phyloP scores from a whole-genome alignment of 1,140 invertebrate genomes.

The Ostrea denselamellosa region DNA sequence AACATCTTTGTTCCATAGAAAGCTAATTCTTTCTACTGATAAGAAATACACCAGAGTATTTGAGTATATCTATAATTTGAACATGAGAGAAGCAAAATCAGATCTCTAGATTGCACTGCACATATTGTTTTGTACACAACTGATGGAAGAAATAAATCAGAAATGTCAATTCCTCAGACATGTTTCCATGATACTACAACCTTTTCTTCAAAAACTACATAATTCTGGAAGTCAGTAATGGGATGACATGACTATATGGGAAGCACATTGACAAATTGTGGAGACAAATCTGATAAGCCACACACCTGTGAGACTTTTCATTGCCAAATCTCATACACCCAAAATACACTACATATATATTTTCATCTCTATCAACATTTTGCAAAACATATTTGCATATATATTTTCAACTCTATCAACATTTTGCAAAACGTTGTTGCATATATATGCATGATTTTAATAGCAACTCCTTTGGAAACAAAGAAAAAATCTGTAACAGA shows the following conservation, averaged over 20 bases:
- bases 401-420: background rate
- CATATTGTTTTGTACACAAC: background rate
- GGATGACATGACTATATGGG: background rate
- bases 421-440: background rate
- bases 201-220: background rate
- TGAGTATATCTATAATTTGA: background rate
- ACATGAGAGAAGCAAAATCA: background rate
- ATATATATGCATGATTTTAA: background rate
- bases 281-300: constrained; percentile 11
- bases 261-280: background rate
- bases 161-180: background rate
- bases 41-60: background rate
- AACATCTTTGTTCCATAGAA: background rate
- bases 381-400: background rate
- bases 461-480: background rate
- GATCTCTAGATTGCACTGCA: constrained; percentile 18
- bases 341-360: background rate
- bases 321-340: background rate
- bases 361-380: too few relatives aligned
- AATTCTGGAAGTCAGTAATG: background rate
- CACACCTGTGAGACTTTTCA: background rate
- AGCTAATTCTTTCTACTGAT: background rate
- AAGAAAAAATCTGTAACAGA: background rate
- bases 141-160: background rate
- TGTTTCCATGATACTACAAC: background rate